A percentile compares a stretch with the other conserved stretches of the same genome.
phyloP scores from a whole-genome alignment of 2,888 invertebrate genomes.

The Merodon equestris region DNA sequence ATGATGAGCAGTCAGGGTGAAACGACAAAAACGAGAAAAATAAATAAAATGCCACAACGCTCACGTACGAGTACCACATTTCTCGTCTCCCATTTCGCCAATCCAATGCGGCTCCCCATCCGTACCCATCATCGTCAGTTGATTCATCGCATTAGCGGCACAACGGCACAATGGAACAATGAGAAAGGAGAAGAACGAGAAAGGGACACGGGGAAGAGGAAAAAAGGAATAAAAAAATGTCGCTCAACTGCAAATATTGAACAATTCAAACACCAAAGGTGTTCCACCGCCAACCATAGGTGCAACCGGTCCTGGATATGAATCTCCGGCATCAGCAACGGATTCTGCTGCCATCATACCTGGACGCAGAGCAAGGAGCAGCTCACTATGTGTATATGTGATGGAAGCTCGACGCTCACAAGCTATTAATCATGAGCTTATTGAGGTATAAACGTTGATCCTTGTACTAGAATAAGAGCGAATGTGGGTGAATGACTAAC shows the following conservation, averaged over 20 bases:
- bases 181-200: neutral
- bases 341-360: constrained; percentile 10
- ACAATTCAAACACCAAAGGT: constrained; percentile 47
- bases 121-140: constrained; percentile 4
- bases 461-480: constrained; percentile 64
- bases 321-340: neutral
- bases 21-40: constrained; percentile 4
- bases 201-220: neutral
- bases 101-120: neutral
- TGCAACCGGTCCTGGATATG: neutral
- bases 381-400: constrained; percentile 31
- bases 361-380: neutral
- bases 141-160: constrained; percentile 23
- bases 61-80: constrained; percentile 25
- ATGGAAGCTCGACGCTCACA: constrained; percentile 61
- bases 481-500: constrained; percentile 54
- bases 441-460: constrained; percentile 75
- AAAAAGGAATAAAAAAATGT: neutral
- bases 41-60: constrained; percentile 40
- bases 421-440: constrained; percentile 76
- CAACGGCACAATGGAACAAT: neutral
- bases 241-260: constrained; percentile 47
- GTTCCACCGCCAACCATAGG: constrained; percentile 11
- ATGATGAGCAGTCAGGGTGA: constrained; percentile 15
- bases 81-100: neutral